Evolutionary conservation across 1,140 invertebrate genomes (phyloP).

Genomic region (Geopemphigus sp.): DNA sequence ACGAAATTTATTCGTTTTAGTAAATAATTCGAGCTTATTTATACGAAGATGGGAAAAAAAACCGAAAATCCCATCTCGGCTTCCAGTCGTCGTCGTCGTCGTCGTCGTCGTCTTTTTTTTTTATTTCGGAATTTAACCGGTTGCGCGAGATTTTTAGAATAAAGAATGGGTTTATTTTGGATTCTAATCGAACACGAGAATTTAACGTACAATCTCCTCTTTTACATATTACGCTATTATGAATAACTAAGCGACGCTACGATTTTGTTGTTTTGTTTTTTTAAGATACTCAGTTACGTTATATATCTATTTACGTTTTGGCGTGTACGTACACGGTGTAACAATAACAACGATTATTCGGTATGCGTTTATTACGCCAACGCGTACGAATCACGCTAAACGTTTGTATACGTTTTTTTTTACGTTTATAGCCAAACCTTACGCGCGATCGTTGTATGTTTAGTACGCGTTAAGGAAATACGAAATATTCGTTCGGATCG

Average conservation of each 20-base stretch:
- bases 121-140: constrained; percentile 24
- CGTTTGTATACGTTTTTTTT: not conserved
- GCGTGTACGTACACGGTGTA: not conserved
- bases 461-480: too few relatives aligned
- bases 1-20: constrained; percentile 31
- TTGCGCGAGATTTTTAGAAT: constrained; percentile 30
- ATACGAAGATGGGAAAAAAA: constrained; percentile 17
- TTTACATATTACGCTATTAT: not conserved
- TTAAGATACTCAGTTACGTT: not conserved
- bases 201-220: not conserved
- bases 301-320: not conserved
- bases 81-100: too few relatives aligned
- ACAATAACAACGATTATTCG: constrained; percentile 1
- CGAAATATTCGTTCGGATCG: too few relatives aligned
- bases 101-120: too few relatives aligned
- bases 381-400: not conserved
- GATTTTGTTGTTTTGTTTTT: not conserved
- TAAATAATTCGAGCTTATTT: constrained; percentile 16
- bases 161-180: constrained; percentile 18
- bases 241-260: not conserved
- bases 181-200: constrained; percentile 28
- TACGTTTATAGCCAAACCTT: too few relatives aligned
- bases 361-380: too few relatives aligned
- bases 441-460: too few relatives aligned
- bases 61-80: constrained; percentile 27